phyloP scores from a whole-genome alignment of 2,113 vertebrate genomes.

The Nanorana parkeri region DNA sequence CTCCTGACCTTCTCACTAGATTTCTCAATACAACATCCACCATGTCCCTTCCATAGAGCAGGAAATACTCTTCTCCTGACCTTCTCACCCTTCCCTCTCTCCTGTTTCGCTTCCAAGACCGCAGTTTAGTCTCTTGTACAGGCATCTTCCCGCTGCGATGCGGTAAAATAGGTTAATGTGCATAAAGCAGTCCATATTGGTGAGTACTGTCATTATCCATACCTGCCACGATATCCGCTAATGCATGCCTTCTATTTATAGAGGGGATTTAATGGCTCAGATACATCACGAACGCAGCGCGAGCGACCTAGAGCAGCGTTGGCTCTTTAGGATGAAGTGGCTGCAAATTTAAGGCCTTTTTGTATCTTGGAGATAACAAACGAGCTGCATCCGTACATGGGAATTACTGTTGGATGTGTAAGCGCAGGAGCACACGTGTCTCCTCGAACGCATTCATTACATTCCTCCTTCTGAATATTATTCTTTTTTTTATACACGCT shows the following conservation, averaged over 20 bases:
- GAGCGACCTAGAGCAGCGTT: background rate
- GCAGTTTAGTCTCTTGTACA: background rate
- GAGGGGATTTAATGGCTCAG: constrained; percentile 12
- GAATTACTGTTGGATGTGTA: constrained; percentile 27
- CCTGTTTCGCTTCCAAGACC: no score
- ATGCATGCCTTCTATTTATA: constrained; percentile 28
- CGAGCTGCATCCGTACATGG: constrained; percentile 10
- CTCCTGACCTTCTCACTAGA: no score
- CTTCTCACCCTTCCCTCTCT: no score
- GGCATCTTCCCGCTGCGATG: background rate
- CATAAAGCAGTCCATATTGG: background rate
- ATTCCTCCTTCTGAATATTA: background rate
- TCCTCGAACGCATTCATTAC: constrained; percentile 8
- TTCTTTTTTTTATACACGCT: constrained; percentile 1
- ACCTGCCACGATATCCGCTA: constrained; percentile 10
- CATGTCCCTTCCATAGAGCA: no score
- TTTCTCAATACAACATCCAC: no score
- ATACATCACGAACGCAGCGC: constrained; percentile 17
- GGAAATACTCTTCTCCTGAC: no score
- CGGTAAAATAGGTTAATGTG: background rate
- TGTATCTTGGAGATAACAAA: constrained; percentile 45
- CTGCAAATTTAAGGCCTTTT: constrained; percentile 40
- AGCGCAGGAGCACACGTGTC: background rate
- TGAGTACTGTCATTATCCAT: background rate
- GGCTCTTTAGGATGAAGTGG: constrained; percentile 37